Conservation (phyloP, 2,888 invertebrate genomes). For the Antheraea assamensis region DNA sequence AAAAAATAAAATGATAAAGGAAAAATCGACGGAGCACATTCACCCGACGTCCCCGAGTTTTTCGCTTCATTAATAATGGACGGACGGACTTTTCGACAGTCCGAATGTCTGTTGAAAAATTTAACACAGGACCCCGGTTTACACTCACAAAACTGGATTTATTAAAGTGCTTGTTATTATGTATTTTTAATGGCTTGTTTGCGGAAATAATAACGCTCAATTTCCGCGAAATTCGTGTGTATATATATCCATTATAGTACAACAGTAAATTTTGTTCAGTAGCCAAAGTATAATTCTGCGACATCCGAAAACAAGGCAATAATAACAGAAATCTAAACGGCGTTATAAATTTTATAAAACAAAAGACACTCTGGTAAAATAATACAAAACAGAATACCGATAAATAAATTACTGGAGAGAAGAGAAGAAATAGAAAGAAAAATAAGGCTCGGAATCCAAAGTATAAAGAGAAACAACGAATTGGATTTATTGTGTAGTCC, state of each 20-base stretch:
- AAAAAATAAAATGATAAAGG: neutral
- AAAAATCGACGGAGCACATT: slow-evolving; percentile 22
- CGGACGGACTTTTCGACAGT: slow-evolving; percentile 30
- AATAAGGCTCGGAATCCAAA: no score
- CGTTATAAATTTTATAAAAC: no score
- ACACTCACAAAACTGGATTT: slow-evolving; percentile 34
- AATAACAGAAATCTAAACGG: no score
- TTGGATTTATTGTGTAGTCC: neutral
- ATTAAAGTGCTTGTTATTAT: slow-evolving; percentile 39
- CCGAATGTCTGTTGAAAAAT: slow-evolving; percentile 38
- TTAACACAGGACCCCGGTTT: slow-evolving; percentile 38
- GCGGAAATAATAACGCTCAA: neutral
- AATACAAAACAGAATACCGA: no score
- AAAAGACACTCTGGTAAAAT: no score
- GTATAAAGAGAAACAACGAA: no score
- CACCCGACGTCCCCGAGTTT: slow-evolving; percentile 34
- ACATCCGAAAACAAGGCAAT: no score
- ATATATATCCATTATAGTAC: neutral
- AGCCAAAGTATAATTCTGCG: no score
- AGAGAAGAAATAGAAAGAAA: no score
- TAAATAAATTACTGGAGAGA: no score
- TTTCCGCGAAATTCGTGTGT: neutral
- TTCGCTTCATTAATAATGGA: slow-evolving; percentile 47
- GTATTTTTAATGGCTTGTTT: slow-evolving; percentile 22
- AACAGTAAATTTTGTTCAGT: neutral